Evolutionary conservation across 2,888 invertebrate genomes (phyloP).

Genomic region (Penaeus monodon): DNA sequence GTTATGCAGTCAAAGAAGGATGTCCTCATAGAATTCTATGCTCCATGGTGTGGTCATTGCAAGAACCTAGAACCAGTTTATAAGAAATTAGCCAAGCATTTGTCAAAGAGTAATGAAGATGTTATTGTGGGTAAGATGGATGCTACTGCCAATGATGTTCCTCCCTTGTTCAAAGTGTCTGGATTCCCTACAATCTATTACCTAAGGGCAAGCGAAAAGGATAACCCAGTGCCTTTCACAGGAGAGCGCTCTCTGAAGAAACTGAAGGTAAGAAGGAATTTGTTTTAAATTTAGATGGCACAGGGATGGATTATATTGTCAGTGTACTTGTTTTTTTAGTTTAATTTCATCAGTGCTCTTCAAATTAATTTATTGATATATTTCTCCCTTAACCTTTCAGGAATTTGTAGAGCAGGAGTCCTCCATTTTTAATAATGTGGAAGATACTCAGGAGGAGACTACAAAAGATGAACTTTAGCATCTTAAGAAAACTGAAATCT

Average conservation of each 20-base stretch:
- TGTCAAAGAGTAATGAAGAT: slow-evolving; percentile 66
- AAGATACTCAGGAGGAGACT: not conserved
- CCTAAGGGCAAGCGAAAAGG: slow-evolving; percentile 49
- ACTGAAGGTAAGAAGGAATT: slow-evolving; percentile 58
- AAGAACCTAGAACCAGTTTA: slow-evolving; percentile 73
- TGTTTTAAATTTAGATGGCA: not conserved
- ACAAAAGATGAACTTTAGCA: slow-evolving; percentile 28
- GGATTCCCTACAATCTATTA: slow-evolving; percentile 63
- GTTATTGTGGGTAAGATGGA: slow-evolving; percentile 69
- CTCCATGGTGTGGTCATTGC: slow-evolving; percentile 76
- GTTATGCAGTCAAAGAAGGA: slow-evolving; percentile 72
- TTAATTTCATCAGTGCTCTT: not conserved
- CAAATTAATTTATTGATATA: not conserved
- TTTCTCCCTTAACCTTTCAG: slow-evolving; percentile 16
- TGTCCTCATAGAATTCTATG: slow-evolving; percentile 74
- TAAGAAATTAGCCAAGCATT: slow-evolving; percentile 69
- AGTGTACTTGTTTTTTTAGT: not conserved
- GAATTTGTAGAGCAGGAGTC: slow-evolving; percentile 40
- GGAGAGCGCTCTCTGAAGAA: slow-evolving; percentile 55
- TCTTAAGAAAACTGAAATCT: too few species aligned
- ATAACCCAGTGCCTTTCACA: slow-evolving; percentile 56
- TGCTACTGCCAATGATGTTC: slow-evolving; percentile 69
- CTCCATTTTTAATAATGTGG: slow-evolving; percentile 1
- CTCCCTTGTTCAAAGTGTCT: slow-evolving; percentile 67
- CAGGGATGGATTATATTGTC: not conserved